These are phyloP conservation scores for Syngnathus acus DNA, from an alignment of 2,797 vertebrate species.

Conservation along the genomic window DNA sequence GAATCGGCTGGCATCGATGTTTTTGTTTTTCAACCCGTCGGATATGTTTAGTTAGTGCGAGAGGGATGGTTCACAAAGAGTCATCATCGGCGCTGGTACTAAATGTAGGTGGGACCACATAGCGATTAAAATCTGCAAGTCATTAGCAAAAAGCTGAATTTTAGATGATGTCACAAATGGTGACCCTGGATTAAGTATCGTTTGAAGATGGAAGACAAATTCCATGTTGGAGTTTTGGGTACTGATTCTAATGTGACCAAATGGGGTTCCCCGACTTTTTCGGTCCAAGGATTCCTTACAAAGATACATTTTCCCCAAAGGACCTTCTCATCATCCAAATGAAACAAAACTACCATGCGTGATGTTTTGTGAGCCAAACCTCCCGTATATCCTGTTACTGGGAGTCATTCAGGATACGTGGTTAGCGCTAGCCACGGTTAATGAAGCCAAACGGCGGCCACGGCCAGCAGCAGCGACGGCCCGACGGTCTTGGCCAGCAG, in stretches of 20 bases:
- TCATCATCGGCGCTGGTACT: slow-evolving; percentile 30
- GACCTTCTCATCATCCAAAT: not conserved
- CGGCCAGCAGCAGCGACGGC: slow-evolving; percentile 61
- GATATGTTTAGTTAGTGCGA: slow-evolving; percentile 55
- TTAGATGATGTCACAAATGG: too few relatives aligned
- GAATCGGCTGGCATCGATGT: slow-evolving; percentile 57
- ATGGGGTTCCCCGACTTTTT: too few relatives aligned
- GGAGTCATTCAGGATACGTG: slow-evolving; percentile 37
- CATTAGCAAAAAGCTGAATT: too few relatives aligned
- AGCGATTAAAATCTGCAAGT: too few relatives aligned
- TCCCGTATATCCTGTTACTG: slow-evolving; percentile 29
- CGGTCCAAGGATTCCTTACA: too few relatives aligned
- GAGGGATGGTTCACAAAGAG: slow-evolving; percentile 71
- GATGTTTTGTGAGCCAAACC: slow-evolving; percentile 66
- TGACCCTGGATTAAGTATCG: too few relatives aligned
- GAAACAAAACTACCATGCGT: not conserved
- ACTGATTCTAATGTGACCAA: too few relatives aligned
- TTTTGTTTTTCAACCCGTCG: slow-evolving; percentile 46
- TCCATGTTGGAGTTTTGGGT: too few relatives aligned
- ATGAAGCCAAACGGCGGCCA: slow-evolving; percentile 66
- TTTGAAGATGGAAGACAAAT: too few relatives aligned
- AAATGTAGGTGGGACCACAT: too few relatives aligned
- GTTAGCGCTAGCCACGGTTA: slow-evolving; percentile 63
- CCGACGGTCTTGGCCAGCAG: slow-evolving; percentile 57
- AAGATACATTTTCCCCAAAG: not conserved